These are phyloP conservation scores for Aleiodes testaceus DNA, from an alignment of 2,888 invertebrate species.

Conservation along the genomic window DNA sequence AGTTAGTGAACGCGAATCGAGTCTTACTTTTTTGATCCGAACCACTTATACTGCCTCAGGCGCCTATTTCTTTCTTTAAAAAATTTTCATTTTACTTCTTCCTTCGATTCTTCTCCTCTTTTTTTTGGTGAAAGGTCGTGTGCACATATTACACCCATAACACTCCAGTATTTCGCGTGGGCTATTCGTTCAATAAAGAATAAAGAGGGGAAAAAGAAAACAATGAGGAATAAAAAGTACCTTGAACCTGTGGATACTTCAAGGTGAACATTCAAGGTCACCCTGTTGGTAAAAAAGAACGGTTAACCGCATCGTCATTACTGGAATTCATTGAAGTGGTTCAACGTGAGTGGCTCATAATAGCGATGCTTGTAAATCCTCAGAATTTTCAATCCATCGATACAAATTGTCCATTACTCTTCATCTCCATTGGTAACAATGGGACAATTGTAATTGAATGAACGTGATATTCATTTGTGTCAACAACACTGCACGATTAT, in stretches of 20 bases:
- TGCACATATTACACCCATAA: neutral
- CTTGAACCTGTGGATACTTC: neutral
- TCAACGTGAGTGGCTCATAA: neutral
- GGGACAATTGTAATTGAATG: too few relatives aligned
- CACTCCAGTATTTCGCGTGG: neutral
- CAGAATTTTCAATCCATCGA: too few relatives aligned
- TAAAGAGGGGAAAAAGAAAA: neutral
- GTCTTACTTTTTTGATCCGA: conserved; percentile 16
- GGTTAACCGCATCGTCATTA: neutral
- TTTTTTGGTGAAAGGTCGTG: neutral
- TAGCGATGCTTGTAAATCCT: neutral
- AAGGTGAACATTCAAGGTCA: conserved; percentile 4
- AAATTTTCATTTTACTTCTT: neutral
- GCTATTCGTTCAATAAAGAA: neutral
- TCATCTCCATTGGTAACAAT: too few relatives aligned
- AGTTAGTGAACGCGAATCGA: neutral
- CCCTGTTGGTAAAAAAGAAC: neutral
- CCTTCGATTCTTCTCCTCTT: neutral
- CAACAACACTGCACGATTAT: too few relatives aligned
- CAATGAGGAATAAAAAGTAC: neutral
- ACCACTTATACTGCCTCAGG: conserved; percentile 7
- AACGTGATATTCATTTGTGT: too few relatives aligned
- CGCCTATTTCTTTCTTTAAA: neutral
- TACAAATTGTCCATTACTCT: too few relatives aligned
- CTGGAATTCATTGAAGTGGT: neutral